Evolutionary conservation across 2,797 vertebrate genomes (phyloP), one percentile per base, ranked within the genome.

Genomic region (Setipinna tenuifilis): DNA sequence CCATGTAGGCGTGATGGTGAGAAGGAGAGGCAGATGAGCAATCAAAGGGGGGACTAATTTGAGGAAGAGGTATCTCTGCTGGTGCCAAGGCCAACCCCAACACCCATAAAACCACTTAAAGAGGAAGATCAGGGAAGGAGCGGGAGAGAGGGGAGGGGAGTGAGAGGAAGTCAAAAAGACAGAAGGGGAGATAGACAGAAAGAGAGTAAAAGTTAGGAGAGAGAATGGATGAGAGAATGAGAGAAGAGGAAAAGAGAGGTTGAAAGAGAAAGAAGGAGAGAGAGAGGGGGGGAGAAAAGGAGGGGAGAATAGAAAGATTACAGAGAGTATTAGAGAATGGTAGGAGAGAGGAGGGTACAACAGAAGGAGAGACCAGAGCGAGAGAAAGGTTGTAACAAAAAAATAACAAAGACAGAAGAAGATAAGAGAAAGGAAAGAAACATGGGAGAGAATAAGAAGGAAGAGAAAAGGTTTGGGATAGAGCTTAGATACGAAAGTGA

Each of bases 41-140:
- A 93, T 93, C 91, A 90, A 54, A 35, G 90, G 83, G 89, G 91
- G 81, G 91, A 92, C 91, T 94, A 93, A 95, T 95, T 94, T 86
- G 90, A 93, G 91, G 91, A 91, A 93, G 91, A 92, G 89, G 88
- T 86, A 78, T 87, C 80, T 68, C 82, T 68, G 87, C 61, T 85
- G 86, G 87, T 92, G 93, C 91, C 93, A 94, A 91, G 92, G 92
- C 90, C 91, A 85, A 85, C 65, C 65, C n/a, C n/a, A n/a, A n/a
- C n/a, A n/a, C 65, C 91, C 90, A 90, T 92, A 94, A 94, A 93
- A 91, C 89, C 91, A 94, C 94, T 94, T 94, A 95, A 91, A 31
- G 50, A 54, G 23, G 14, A 54, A 41, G 46, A 28, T 6, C 25
- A 68, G 62, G 25, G 25, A 65, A 89, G 89, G 87, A 87, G 86